phyloP scores from a whole-genome alignment of 2,797 vertebrate genomes.

The Sebastes minor region DNA sequence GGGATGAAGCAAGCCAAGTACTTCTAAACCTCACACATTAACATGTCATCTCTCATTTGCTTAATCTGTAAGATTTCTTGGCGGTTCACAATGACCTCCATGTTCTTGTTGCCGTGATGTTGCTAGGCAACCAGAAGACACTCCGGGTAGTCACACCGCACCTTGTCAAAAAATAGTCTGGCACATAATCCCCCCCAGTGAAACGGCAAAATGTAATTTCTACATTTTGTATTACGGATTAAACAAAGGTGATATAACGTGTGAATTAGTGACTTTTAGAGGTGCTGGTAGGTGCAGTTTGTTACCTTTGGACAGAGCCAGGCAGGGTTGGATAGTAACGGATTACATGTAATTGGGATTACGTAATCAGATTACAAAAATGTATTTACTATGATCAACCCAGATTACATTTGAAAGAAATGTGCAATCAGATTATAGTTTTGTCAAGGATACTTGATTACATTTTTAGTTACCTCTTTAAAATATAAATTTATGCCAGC shows the following conservation, averaged over 20 bases:
- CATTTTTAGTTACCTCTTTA: neutral
- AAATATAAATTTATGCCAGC: neutral
- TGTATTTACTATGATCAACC: neutral
- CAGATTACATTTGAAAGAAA: neutral
- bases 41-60: neutral
- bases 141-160: neutral
- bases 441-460: neutral
- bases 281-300: too few relatives aligned
- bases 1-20: neutral
- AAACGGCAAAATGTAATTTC: neutral
- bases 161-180: too few relatives aligned
- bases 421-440: neutral
- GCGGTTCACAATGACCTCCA: neutral
- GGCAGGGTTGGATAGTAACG: too few relatives aligned
- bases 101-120: neutral
- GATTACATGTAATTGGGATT: too few relatives aligned
- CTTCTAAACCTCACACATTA: neutral
- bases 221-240: neutral
- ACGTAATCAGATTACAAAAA: neutral
- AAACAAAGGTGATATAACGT: neutral
- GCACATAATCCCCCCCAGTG: too few relatives aligned
- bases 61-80: neutral
- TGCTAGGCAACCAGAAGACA: neutral
- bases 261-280: neutral
- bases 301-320: too few relatives aligned